Evolutionary conservation across 1,140 invertebrate species (phyloP), one percentile per base, ranked within the genome.

Genomic region (Neotoxoptera formosana): DNA sequence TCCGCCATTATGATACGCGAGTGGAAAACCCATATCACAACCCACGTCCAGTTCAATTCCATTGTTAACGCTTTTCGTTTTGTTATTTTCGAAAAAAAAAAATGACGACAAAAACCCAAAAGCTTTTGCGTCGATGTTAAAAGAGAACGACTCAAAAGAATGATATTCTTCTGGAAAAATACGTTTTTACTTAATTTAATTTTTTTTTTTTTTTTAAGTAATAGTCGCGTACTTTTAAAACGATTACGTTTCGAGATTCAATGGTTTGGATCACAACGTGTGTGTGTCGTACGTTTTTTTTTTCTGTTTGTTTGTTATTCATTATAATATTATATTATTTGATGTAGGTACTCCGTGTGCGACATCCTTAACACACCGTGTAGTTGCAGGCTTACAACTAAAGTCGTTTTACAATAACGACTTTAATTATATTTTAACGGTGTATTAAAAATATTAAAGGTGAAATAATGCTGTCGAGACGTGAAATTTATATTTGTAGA

Each of bases 1-100:
- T 90, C 51, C 23, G 1, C 88, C 21, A 53, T 88, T 88, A 34
- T 51, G 47, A 21, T 88, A 51, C 47, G n/a, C 47, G n/a, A 88
- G 30, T 51, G 30, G 2, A 56, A 89, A 90, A 90, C 88, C 51
- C 51, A 41, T 90, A 90, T 34, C 86, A 88, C 23, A 53, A 51
- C 51, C 88, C 88, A 41, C 88, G 88, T 56, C 88, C 51, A 56
- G 88, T 90, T 53, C 88, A 56, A 90, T 56, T 56, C 51, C 34
- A 90, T 90, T 90, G 88, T 90, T 90, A 56, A 90, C 34, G 51
- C 41, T 36, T 90, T 56, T 36, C 88, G 36, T 56, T 56, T 36
- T 90, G 36, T 60, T 30, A 56, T 90, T 90, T 36, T 41, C 88
- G 17, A 56, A 41, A 56, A 25, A 56, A 56, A 56, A 56, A 56